Conservation (phyloP, 2,888 invertebrate genomes). For the Atrina japonica region DNA sequence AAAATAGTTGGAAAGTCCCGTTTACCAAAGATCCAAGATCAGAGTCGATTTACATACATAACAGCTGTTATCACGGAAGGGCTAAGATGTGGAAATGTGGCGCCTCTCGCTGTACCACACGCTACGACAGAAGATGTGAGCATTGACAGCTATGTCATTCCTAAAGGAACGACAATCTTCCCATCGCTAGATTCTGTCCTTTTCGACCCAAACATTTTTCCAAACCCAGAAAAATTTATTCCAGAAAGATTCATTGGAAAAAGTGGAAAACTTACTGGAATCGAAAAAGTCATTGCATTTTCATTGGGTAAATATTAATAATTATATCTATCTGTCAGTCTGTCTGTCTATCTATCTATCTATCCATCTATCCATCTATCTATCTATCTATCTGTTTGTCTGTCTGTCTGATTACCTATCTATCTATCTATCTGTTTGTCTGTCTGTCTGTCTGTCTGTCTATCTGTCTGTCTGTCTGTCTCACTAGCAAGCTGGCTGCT, state of each 20-base stretch:
- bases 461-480: too few relatives aligned
- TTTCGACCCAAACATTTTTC: conserved; percentile 11
- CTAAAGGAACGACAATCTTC: background rate
- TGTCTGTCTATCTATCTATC: too few relatives aligned
- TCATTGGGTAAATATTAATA: too few relatives aligned
- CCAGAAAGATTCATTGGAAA: conserved; percentile 17
- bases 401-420: too few relatives aligned
- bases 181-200: conserved; percentile 6
- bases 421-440: too few relatives aligned
- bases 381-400: too few relatives aligned
- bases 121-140: background rate
- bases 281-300: too few relatives aligned
- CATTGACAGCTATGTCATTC: conserved; percentile 6
- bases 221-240: conserved; percentile 16
- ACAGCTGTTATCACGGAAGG: conserved; percentile 12
- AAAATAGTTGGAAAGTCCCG: conserved; percentile 3
- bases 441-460: too few relatives aligned
- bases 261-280: too few relatives aligned
- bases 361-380: too few relatives aligned
- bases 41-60: background rate
- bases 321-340: too few relatives aligned
- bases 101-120: conserved; percentile 5
- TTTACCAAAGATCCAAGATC: background rate
- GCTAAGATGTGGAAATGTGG: conserved; percentile 5
- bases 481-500: too few relatives aligned